A percentile compares a stretch with the other conserved stretches of the same genome.
These are phyloP conservation scores for Carassius carassius DNA, from an alignment of 2,113 vertebrate species.

Conservation along the genomic window DNA sequence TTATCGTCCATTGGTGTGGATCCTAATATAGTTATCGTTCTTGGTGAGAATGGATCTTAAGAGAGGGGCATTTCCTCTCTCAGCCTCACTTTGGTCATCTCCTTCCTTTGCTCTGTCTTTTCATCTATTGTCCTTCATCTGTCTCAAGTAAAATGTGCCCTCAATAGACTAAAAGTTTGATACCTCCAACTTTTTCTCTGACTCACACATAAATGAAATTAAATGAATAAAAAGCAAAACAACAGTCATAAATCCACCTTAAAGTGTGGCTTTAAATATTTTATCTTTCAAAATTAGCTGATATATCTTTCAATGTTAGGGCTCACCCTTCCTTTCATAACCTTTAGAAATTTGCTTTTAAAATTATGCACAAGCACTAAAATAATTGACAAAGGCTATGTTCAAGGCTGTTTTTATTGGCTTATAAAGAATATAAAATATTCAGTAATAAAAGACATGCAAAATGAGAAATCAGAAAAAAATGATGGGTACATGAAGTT, in stretches of 20 bases:
- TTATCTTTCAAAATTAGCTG: neutral
- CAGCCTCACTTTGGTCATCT: neutral
- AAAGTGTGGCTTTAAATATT: neutral
- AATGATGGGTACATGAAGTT: constrained; percentile 15
- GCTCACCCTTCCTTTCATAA: neutral
- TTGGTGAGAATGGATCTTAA: no score
- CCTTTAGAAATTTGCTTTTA: neutral
- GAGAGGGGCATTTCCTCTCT: neutral
- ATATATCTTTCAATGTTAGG: neutral
- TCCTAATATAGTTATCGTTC: no score
- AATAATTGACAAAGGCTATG: neutral
- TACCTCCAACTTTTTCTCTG: neutral
- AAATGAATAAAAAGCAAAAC: no score
- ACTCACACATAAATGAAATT: no score
- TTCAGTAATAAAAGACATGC: neutral
- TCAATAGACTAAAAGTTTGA: neutral
- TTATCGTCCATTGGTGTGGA: neutral
- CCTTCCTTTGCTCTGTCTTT: neutral
- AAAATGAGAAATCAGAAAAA: neutral
- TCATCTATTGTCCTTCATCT: no score
- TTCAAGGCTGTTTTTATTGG: neutral
- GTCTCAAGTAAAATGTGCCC: neutral
- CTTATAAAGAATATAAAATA: neutral
- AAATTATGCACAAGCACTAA: neutral
- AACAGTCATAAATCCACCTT: neutral